Percentiles rank a stretch among this genome's conserved stretches.
phyloP scores from a whole-genome alignment of 2,113 vertebrate species.

The Procapra przewalskii region DNA sequence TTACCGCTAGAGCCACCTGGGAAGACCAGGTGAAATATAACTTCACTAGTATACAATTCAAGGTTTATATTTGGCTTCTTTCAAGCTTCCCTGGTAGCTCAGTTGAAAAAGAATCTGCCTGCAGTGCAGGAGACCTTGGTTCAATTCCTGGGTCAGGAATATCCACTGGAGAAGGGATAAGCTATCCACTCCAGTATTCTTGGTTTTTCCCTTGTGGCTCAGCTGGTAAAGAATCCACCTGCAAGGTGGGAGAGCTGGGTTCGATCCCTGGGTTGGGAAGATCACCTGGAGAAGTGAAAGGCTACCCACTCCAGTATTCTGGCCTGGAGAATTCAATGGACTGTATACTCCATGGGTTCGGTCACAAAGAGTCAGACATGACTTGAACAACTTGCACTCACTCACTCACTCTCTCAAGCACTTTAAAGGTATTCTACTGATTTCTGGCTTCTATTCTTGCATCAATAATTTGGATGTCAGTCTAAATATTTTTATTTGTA shows the following conservation, averaged over 20 bases:
- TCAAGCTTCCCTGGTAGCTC: neutral
- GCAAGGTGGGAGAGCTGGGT: neutral
- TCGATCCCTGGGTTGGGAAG: neutral
- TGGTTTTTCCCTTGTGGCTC: neutral
- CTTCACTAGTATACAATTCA: neutral
- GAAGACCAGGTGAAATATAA: neutral
- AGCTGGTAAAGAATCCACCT: neutral
- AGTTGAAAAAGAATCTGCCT: neutral
- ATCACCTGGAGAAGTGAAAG: neutral
- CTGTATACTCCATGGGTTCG: neutral
- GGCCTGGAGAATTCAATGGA: neutral
- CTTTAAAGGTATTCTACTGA: neutral
- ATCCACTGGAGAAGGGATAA: neutral
- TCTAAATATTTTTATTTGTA: neutral
- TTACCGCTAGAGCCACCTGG: neutral
- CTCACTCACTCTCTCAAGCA: neutral
- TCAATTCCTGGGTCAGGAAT: neutral
- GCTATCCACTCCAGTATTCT: neutral
- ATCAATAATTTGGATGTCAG: neutral
- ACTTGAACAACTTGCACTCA: neutral
- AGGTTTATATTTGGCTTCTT: neutral
- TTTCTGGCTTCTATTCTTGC: neutral
- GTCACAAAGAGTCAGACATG: neutral
- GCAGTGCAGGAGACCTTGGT: neutral
- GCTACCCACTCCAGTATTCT: neutral